Evolutionary conservation across 2,797 vertebrate species (phyloP).

Genomic region (Eurystomus glaucurus): DNA sequence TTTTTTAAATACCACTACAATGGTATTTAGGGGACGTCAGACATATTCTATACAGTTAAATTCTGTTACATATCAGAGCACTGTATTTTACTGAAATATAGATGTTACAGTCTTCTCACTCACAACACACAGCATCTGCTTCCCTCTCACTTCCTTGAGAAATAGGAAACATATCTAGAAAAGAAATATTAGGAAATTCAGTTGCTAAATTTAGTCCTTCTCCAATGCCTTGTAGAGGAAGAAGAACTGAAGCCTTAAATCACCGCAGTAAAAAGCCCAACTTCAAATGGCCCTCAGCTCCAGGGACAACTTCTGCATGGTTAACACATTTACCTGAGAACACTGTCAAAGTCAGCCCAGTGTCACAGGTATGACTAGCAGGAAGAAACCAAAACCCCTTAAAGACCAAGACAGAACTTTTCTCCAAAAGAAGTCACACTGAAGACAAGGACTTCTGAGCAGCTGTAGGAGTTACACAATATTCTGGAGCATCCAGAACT

Average conservation of each 20-base stretch:
- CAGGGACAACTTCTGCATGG: rapidly evolving
- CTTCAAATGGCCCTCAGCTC: not conserved
- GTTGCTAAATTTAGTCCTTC: not conserved
- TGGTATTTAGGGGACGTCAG: not conserved
- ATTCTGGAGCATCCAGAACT: not conserved
- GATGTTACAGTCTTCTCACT: not conserved
- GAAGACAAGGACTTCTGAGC: not conserved
- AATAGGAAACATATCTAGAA: not conserved
- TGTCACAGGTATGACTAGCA: not conserved
- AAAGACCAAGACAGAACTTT: not conserved
- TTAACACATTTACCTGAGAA: not conserved
- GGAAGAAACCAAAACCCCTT: not conserved
- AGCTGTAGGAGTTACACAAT: not conserved
- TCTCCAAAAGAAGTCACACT: not conserved
- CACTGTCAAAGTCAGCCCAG: rapidly evolving
- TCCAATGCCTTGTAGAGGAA: not conserved
- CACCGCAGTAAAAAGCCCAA: rapidly evolving
- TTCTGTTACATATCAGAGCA: not conserved
- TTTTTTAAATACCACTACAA: too few relatives aligned
- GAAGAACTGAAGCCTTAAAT: not conserved
- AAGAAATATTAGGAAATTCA: not conserved
- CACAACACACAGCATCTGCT: not conserved
- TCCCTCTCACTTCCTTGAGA: not conserved
- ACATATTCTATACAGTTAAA: not conserved
- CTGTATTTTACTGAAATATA: not conserved